These are phyloP conservation scores for Elysia crispata DNA, from an alignment of 2,888 invertebrate genomes.

Conservation along the genomic window DNA sequence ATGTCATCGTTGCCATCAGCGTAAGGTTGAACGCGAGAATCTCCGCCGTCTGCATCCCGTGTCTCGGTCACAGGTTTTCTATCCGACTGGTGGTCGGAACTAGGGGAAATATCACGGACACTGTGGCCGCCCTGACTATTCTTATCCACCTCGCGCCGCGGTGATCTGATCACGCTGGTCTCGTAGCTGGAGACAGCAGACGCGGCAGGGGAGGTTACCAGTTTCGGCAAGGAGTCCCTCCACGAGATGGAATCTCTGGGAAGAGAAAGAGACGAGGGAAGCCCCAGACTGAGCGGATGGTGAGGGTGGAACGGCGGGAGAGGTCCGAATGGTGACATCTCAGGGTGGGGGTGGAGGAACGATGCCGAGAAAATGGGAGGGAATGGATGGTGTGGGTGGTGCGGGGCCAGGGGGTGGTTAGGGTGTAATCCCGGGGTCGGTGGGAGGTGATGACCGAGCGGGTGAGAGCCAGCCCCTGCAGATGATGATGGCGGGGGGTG, in stretches of 20 bases:
- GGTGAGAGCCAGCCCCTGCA: background rate
- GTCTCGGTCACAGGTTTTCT: no score
- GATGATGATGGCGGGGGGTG: conserved; percentile 22
- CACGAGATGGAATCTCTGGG: conserved; percentile 13
- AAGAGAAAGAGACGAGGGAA: conserved; percentile 27
- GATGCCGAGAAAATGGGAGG: no score
- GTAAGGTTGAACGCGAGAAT: background rate
- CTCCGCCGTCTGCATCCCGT: no score
- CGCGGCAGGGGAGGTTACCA: background rate
- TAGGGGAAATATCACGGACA: no score
- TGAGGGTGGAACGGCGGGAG: conserved; percentile 41
- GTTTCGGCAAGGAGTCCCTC: background rate
- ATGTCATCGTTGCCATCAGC: no score
- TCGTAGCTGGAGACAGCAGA: background rate
- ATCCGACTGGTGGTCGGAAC: no score
- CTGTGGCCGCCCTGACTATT: no score
- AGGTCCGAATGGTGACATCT: conserved; percentile 39
- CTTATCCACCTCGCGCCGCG: no score
- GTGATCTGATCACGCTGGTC: no score
- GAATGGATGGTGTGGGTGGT: no score
- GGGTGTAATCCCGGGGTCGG: no score
- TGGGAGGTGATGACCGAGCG: background rate
- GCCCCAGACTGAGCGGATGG: conserved; percentile 26
- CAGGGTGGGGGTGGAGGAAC: conserved; percentile 25
- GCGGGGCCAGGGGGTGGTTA: no score